Conservation (phyloP, 2,797 vertebrate genomes). For the Pantherophis alleghaniensis region DNA sequence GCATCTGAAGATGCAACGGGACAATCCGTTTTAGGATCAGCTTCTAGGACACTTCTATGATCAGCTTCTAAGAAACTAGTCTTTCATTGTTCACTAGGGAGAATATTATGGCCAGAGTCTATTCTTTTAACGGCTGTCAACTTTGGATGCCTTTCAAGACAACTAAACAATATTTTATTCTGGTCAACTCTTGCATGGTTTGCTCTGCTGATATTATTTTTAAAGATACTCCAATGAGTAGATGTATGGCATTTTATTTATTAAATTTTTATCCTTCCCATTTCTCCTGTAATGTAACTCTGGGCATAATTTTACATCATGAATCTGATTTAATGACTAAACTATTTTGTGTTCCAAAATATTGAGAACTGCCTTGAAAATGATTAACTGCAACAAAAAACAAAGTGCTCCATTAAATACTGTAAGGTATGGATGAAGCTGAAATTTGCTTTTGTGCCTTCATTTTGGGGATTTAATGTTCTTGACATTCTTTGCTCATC, state of each 20-base stretch:
- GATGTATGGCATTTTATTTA: background rate
- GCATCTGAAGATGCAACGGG: background rate
- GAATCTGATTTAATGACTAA: background rate
- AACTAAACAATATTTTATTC: background rate
- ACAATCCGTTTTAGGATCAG: background rate
- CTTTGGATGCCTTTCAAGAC: background rate
- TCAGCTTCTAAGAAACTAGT: background rate
- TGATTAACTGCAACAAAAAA: background rate
- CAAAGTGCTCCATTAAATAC: background rate
- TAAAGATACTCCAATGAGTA: background rate
- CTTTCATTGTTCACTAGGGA: background rate
- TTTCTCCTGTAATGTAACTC: background rate
- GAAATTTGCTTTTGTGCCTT: background rate
- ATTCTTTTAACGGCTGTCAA: background rate
- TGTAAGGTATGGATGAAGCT: background rate
- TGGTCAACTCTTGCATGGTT: background rate
- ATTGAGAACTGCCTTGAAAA: background rate
- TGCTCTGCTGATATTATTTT: background rate
- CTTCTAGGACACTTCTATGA: background rate
- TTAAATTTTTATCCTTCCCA: background rate
- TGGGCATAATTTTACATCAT: background rate
- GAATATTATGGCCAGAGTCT: background rate
- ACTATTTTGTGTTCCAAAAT: background rate
- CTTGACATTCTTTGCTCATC: background rate
- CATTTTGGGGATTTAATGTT: background rate